Base-by-base conservation (phyloP, 1,140 invertebrate species). In the Drosophila azteca region DNA sequence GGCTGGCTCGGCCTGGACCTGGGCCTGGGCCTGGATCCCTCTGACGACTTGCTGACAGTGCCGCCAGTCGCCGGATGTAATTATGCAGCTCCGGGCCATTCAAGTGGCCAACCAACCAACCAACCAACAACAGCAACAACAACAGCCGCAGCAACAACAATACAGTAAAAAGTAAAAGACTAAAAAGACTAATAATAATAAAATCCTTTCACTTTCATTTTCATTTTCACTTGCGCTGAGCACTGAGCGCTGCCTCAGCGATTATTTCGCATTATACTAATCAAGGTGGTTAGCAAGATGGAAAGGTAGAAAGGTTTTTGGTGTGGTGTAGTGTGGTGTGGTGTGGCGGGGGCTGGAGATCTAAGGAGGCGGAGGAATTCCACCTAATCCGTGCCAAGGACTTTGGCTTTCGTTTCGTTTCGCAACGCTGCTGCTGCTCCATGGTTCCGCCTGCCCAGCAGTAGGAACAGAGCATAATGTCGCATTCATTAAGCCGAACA, bases 401-500 rank as follows among this genome's bases (percentile, higher is more conserved):
- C 72, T 67, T 65, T n/a, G 43, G n/a, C 39, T 39, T 26, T 59
- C 39, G 35, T 39, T 39, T 39, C 35, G 35, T 11, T 39, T 20
- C 17, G 35, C 35, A 13, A 3, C 35, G 29, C 3, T 35, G 15
- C 15, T 24, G 17, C 8, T 15, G n/a, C 20, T 29, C 24, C 5
- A 26, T 59, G 43, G 20, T 49, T 9, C 26, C 43, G 3, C 35
- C 11, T 39, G 35, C 35, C 35, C 35, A 39, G 45, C 52, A 39
- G 35, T 39, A 13, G 35, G 11, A 39, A 39, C 35, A 11, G 4
- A 44, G 44, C 58, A 63, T 68, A 75, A 77, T 88, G 83, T 77
- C 71, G 83, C 79, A 88, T 88, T 87, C 79, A 88, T 87, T 87
- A 83, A 81, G 82, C 67, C 77, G 70, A 83, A 82, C 83, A 67